Conservation (phyloP, 1,140 invertebrate species). For the Leptinotarsa defecta region DNA sequence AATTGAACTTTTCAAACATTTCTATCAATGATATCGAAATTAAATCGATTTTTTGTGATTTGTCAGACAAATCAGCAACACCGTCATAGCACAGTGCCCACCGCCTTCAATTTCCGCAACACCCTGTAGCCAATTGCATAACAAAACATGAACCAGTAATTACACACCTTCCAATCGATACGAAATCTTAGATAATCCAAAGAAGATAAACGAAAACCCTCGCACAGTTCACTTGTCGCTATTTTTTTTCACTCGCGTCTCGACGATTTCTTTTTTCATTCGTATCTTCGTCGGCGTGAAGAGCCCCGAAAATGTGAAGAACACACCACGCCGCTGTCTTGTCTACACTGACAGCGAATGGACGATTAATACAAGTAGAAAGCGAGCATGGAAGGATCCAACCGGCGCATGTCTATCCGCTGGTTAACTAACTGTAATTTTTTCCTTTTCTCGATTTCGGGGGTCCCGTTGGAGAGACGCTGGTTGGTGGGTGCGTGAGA, state of each 20-base stretch:
- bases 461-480: neutral
- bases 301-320: neutral
- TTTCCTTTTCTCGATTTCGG: neutral
- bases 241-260: no score
- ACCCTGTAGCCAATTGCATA: neutral
- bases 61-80: no score
- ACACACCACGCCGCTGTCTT: neutral
- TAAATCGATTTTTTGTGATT: no score
- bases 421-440: neutral
- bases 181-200: neutral
- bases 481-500: no score
- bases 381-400: neutral
- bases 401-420: neutral
- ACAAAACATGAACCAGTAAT: neutral
- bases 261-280: no score
- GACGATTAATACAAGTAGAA: neutral
- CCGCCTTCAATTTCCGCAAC: neutral
- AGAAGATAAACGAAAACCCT: constrained; percentile 1
- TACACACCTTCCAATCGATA: neutral
- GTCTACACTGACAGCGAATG: neutral
- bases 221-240: neutral
- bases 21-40: no score
- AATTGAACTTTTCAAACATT: no score
- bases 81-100: neutral
- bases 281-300: neutral